These are phyloP conservation scores for Lasioglossum villosulum DNA, from an alignment of 2,888 invertebrate species.

Conservation along the genomic window DNA sequence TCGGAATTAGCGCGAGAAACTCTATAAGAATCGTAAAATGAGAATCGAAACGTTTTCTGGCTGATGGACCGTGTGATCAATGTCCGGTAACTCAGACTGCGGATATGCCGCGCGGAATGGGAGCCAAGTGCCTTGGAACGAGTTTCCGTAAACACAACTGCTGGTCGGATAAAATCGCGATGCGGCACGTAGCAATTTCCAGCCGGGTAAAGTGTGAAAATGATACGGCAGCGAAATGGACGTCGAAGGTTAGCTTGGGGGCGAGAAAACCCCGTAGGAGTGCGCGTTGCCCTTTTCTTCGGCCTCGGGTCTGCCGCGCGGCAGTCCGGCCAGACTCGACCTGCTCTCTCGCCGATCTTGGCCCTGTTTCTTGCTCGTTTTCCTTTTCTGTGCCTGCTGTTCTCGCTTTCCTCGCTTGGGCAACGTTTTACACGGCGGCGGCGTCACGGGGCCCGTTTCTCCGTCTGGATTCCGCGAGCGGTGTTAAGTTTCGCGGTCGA, in stretches of 20 bases:
- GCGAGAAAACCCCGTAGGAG: not conserved
- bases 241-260: not conserved
- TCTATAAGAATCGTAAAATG: too few relatives aligned
- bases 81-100: not conserved
- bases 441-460: constrained; percentile 45
- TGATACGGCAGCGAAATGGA: constrained; percentile 18
- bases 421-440: constrained; percentile 37
- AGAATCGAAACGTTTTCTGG: too few relatives aligned
- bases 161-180: not conserved
- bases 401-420: constrained; percentile 29
- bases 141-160: constrained; percentile 2
- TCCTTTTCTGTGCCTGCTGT: constrained; percentile 28
- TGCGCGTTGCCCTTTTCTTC: not conserved
- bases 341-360: constrained; percentile 23
- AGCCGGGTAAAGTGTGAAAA: constrained; percentile 12
- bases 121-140: not conserved
- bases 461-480: constrained; percentile 65
- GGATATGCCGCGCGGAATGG: not conserved
- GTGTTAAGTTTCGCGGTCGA: constrained; percentile 83
- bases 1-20: too few relatives aligned
- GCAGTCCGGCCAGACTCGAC: too few relatives aligned
- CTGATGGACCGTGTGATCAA: too few relatives aligned
- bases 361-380: constrained; percentile 35
- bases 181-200: constrained; percentile 10
- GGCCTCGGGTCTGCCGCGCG: not conserved